Evolutionary conservation across 1,140 invertebrate genomes (phyloP).

Genomic region (Listronotus bonariensis): DNA sequence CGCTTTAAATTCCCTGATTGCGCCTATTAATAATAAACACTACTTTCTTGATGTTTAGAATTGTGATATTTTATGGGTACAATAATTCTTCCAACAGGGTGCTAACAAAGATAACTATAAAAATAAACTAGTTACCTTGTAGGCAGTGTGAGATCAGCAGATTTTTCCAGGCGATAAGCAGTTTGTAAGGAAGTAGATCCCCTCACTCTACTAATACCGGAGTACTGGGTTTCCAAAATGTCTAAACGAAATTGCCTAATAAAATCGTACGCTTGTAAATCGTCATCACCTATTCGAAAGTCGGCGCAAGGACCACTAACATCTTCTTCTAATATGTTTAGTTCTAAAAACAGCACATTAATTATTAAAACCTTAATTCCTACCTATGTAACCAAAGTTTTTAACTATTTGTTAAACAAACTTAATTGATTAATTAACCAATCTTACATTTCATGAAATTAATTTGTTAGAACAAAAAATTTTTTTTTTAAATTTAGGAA

Average conservation of each 20-base stretch:
- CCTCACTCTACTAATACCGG: constrained; percentile 69
- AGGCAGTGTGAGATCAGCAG: constrained; percentile 70
- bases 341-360: constrained; percentile 37
- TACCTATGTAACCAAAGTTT: no score
- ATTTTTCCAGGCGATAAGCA: constrained; percentile 73
- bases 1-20: no score
- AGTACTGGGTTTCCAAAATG: constrained; percentile 62
- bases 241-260: constrained; percentile 77
- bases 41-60: no score
- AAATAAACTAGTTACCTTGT: constrained; percentile 71
- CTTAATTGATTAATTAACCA: no score
- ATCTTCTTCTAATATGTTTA: constrained; percentile 45
- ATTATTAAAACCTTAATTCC: no score
- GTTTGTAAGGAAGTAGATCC: constrained; percentile 77
- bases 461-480: no score
- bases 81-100: no score
- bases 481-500: no score
- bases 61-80: no score
- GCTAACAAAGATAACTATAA: no score
- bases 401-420: no score
- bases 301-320: constrained; percentile 63
- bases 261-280: constrained; percentile 78
- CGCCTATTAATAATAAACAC: constrained; percentile 43
- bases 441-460: no score
- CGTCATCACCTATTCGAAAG: constrained; percentile 72